Evolutionary conservation across 2,797 vertebrate species (phyloP).

Genomic region (Chlorospingus flavigularis): DNA sequence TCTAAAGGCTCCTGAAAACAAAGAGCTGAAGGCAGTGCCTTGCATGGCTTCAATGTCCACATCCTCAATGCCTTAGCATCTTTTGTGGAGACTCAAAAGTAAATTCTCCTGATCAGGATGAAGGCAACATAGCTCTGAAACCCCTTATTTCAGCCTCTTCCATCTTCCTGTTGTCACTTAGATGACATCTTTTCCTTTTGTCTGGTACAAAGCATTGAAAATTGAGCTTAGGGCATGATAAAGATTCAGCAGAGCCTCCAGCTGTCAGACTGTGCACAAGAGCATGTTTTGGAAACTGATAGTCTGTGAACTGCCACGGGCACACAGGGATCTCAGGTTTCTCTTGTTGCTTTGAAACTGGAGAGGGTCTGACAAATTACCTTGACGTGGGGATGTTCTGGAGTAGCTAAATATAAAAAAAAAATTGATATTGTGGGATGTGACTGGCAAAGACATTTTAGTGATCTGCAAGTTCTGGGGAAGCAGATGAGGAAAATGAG

Average conservation of each 20-base stretch:
- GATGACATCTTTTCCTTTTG: neutral
- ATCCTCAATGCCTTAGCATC: neutral
- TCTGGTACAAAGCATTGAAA: neutral
- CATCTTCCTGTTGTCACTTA: neutral
- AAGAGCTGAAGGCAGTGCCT: neutral
- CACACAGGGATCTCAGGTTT: neutral
- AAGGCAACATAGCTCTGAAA: neutral
- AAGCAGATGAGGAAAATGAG: neutral
- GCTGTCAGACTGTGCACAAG: neutral
- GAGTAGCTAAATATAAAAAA: neutral
- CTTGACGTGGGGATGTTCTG: neutral
- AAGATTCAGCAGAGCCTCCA: slow-evolving; percentile 18
- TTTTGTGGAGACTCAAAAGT: neutral
- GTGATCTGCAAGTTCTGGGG: neutral
- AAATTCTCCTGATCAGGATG: neutral
- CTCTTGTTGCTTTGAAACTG: neutral
- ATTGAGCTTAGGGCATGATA: neutral
- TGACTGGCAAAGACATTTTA: neutral
- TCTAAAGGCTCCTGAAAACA: neutral
- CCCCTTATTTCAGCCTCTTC: neutral
- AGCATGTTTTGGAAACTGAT: neutral
- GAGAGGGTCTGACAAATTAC: neutral
- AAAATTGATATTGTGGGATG: neutral
- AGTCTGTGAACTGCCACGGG: neutral
- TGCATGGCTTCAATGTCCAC: neutral